Conservation (phyloP, 2,113 vertebrate species). For the Zootoca vivipara region DNA sequence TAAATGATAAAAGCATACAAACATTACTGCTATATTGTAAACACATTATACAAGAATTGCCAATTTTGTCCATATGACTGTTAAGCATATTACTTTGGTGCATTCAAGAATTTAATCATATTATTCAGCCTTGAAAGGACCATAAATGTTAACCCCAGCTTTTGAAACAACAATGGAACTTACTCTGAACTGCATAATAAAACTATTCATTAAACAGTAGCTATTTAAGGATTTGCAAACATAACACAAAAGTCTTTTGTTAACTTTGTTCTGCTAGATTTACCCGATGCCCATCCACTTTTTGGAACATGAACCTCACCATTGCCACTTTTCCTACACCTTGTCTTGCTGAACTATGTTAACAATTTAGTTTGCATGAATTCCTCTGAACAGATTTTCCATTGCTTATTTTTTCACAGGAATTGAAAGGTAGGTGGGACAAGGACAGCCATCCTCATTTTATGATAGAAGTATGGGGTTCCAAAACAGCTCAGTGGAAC, state of each 20-base stretch:
- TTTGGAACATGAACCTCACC: not conserved
- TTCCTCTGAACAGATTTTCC: not conserved
- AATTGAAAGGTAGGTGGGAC: not conserved
- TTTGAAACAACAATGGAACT: conserved; percentile 9
- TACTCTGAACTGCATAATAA: conserved; percentile 9
- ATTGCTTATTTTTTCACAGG: not conserved
- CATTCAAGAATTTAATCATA: conserved; percentile 30
- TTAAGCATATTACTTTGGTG: not conserved
- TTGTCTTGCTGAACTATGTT: conserved; percentile 14
- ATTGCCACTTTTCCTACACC: conserved; percentile 8
- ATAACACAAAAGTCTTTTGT: not conserved
- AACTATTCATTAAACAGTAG: conserved; percentile 4
- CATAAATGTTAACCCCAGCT: not conserved
- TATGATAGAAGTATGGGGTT: not conserved
- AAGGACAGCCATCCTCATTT: not conserved
- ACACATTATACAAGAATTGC: conserved; percentile 39
- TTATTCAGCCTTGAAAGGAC: not conserved
- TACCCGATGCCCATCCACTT: not conserved
- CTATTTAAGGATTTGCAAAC: not conserved
- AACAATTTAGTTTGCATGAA: conserved; percentile 4
- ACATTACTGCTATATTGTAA: conserved; percentile 42
- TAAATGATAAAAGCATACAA: conserved; percentile 53
- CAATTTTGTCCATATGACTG: conserved; percentile 27
- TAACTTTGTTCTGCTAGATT: conserved; percentile 22
- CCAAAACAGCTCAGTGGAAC: not conserved